Percentiles rank a stretch among this genome's conserved stretches.
Conservation (phyloP, 1,140 invertebrate species). For the Drosophila funebris region DNA sequence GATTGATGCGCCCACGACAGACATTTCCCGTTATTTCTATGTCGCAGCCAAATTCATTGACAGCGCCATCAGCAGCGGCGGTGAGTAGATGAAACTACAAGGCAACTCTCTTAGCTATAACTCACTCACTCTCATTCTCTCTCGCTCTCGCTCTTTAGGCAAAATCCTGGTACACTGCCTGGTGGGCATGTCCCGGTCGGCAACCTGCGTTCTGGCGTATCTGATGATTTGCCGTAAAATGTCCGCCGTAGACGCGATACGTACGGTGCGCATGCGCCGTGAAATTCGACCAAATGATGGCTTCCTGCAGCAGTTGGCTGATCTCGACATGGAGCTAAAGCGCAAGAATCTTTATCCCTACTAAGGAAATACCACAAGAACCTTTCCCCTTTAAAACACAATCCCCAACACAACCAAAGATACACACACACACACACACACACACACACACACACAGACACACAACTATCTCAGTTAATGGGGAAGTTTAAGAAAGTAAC, state of each 20-base stretch:
- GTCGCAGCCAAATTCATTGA: slow-evolving; percentile 92
- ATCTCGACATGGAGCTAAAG: slow-evolving; percentile 88
- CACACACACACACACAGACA: slow-evolving; percentile 7
- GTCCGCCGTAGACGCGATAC: slow-evolving; percentile 90
- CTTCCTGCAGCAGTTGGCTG: slow-evolving; percentile 90
- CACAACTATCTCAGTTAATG: slow-evolving; percentile 5
- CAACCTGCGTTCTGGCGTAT: slow-evolving; percentile 91
- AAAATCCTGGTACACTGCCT: slow-evolving; percentile 92
- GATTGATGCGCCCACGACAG: slow-evolving; percentile 89
- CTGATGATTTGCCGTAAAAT: slow-evolving; percentile 92
- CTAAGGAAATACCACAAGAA: slow-evolving; percentile 26
- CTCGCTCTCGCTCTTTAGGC: slow-evolving; percentile 85
- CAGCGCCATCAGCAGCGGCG: slow-evolving; percentile 88
- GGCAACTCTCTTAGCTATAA: background rate
- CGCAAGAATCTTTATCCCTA: slow-evolving; percentile 84
- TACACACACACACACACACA: slow-evolving; percentile 3
- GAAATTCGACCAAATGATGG: slow-evolving; percentile 91
- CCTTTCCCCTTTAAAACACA: background rate
- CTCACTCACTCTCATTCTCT: no score
- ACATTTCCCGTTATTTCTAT: slow-evolving; percentile 92
- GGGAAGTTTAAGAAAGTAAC: background rate
- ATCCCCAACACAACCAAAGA: slow-evolving; percentile 48
- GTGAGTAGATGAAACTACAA: slow-evolving; percentile 83
- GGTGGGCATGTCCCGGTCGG: slow-evolving; percentile 92
- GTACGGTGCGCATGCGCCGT: slow-evolving; percentile 87